Base-by-base conservation (phyloP, 2,888 invertebrate species). In the Perizoma flavofasciatum region DNA sequence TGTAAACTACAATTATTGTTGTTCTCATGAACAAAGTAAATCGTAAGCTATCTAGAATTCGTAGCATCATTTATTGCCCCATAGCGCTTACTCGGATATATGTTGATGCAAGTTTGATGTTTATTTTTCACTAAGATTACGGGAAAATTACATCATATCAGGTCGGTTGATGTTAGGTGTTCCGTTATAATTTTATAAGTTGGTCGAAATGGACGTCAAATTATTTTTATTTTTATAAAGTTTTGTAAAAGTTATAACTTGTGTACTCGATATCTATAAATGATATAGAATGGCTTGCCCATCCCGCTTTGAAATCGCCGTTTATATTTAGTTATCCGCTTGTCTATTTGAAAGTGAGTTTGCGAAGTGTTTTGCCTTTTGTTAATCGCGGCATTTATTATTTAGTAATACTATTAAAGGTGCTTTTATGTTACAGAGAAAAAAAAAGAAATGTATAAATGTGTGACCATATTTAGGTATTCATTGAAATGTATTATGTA, bases 291-390 rank as follows among this genome's bases (percentile, higher is more conserved):
- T 22, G 66, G 62, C 63, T 64, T n/a, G n/a, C 48, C 39, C 46
- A 37, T 70, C 85, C 86, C 73, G 77, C 75, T 82, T 78, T 82
- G 72, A 66, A 83, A 74, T 79, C 81, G 77, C 48, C 49, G 60
- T 58, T 78, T 77, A 72, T 73, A 81, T 78, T 75, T 77, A 68
- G 55, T 70, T 43, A 49, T 48, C 49, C 54, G 48, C 53, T 44
- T 60, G 55, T 54, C 61, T 58, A 52, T 61, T 55, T 11, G 41
- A 49, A 63, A 61, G 66, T 69, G 69, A 62, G 50, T 77, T 72
- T 75, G 79, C 71, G 78, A 77, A 81, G 75, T 83, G 82, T 85
- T 85, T 81, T 79, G 77, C 78, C 77, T 79, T 82, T 77, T 74
- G 70, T 76, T 73, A 65, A 75, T 74, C 67, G 74, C 73, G 71